phyloP scores from a whole-genome alignment of 1,140 invertebrate species.

The Euura lappo region DNA sequence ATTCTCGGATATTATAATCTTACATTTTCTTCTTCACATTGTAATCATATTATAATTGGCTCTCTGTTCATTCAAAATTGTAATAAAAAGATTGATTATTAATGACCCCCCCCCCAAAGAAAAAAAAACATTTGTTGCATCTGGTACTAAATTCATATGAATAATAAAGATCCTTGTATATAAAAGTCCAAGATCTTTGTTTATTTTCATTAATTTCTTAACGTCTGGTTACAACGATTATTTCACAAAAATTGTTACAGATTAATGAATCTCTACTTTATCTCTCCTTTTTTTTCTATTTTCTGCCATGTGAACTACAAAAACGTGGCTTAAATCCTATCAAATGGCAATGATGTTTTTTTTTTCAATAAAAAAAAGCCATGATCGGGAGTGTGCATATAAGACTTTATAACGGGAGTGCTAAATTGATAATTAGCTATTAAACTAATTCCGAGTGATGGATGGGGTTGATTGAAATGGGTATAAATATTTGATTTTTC shows the following conservation, averaged over 20 bases:
- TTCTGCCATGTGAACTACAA: too few relatives aligned
- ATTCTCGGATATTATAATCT: conserved; percentile 41
- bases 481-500: too few relatives aligned
- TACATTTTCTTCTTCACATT: conserved; percentile 44
- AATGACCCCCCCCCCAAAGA: neutral
- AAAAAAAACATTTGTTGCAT: conserved; percentile 34
- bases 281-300: neutral
- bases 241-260: neutral
- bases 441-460: too few relatives aligned
- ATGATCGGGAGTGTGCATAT: neutral
- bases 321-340: neutral
- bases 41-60: conserved; percentile 36
- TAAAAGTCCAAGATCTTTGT: conserved; percentile 15
- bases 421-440: neutral
- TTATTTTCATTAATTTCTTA: neutral
- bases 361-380: neutral
- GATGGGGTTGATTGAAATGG: too few relatives aligned
- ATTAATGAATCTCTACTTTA: neutral
- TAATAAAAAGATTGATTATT: conserved; percentile 50
- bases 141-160: conserved; percentile 45
- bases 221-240: neutral
- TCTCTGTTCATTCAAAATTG: conserved; percentile 48
- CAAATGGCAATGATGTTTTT: neutral
- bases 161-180: conserved; percentile 42
- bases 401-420: neutral